Base-by-base conservation (phyloP, 2,888 invertebrate genomes). In the Conops quadrifasciatus region DNA sequence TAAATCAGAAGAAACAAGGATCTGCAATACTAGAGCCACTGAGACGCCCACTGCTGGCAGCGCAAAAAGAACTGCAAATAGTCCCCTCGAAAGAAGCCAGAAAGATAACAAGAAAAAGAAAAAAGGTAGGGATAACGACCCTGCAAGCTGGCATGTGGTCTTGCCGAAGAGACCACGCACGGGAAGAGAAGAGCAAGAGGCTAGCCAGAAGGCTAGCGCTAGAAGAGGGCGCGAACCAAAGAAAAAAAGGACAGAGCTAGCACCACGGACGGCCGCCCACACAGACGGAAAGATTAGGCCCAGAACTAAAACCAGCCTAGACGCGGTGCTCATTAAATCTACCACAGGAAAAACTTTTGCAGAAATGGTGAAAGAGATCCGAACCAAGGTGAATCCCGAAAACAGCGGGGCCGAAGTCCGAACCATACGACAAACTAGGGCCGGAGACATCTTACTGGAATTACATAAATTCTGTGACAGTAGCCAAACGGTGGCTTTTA, bases 381-480 rank as follows among this genome's bases (percentile, higher is more conserved):
- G 21, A 11, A 49, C n/a, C 13, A 56, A 56, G 19, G 53, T 56
- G 11, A 56, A 56, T 1, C 53, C 53, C 15, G 53, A 56, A 1
- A 13, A 56, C 53, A n/a, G 53, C 53, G 53, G 53, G 21, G 53
- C 53, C 9, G 13, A 24, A 4, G 53, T 56, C 53, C 53, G 53
- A 4, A 56, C 53, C 1, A 56, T 56, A 56, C 21, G 53, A 1
- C 53, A 56, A 21, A 56, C 53, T 19, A 56, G 19, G 24, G 19
- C 53, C 9, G 53, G 53, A 19, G 15, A 16, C 1, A 19, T 56
- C n/a, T 19, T 56, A 21, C n/a, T 56, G n/a, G 24, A 56, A 36
- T 9, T 36, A 4, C 36, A 36, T 4, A 36, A 36, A 9, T 4
- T 4, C 4, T 7, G 4, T 4, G 49, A 49, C 11, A 49, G n/a